Evolutionary conservation across 2,888 invertebrate species (phyloP).

Genomic region (Nudaria mundana): DNA sequence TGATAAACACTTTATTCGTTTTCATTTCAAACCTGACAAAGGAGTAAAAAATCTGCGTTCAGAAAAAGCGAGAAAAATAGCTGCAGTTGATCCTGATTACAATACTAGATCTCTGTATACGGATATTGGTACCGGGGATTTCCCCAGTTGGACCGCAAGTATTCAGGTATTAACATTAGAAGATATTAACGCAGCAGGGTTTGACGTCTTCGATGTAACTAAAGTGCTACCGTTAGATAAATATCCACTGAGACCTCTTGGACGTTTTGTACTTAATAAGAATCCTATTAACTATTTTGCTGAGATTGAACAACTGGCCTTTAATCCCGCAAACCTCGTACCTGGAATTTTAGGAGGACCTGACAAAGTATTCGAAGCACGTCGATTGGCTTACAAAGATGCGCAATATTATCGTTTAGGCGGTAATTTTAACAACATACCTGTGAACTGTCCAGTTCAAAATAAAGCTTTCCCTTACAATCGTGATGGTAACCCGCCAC

Average conservation of each 20-base stretch:
- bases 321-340: constrained; percentile 91
- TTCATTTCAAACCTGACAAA: constrained; percentile 93
- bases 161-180: constrained; percentile 91
- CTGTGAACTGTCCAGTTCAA: constrained; percentile 95
- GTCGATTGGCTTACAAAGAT: constrained; percentile 92
- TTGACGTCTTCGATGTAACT: constrained; percentile 79
- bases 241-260: constrained; percentile 86
- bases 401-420: constrained; percentile 93
- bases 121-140: constrained; percentile 87
- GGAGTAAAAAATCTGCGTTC: constrained; percentile 88
- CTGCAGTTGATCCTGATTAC: constrained; percentile 91
- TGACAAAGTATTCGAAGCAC: constrained; percentile 93
- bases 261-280: constrained; percentile 89
- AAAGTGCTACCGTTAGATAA: constrained; percentile 67
- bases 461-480: constrained; percentile 86
- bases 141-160: constrained; percentile 87
- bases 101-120: constrained; percentile 91
- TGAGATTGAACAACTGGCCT: constrained; percentile 95
- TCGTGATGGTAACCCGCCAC: constrained; percentile 90
- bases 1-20: constrained; percentile 89
- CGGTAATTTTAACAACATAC: constrained; percentile 92
- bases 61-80: constrained; percentile 83
- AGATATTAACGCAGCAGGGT: constrained; percentile 87
- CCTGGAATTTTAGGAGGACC: constrained; percentile 95
- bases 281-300: constrained; percentile 95